Percentiles rank a stretch among this genome's conserved stretches.
phyloP scores from a whole-genome alignment of 2,888 invertebrate genomes.

The Hipparchia sbordonii region DNA sequence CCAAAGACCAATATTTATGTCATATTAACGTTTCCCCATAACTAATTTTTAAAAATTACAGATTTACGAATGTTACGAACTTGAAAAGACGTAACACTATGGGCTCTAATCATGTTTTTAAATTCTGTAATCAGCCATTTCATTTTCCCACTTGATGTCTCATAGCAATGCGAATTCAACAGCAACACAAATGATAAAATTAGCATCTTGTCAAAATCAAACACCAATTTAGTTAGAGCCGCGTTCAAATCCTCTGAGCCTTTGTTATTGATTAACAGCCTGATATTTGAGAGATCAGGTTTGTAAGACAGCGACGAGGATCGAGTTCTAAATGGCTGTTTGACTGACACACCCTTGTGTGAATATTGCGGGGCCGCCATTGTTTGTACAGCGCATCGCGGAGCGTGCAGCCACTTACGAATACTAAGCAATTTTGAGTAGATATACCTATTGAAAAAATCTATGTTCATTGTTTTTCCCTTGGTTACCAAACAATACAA shows the following conservation, averaged over 20 bases:
- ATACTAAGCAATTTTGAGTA: conserved; percentile 37
- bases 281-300: conserved; percentile 52
- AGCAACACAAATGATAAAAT: conserved; percentile 17
- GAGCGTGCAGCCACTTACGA: conserved; percentile 50
- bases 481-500: too few species aligned
- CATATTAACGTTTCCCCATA: too few species aligned
- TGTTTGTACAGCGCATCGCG: conserved; percentile 64
- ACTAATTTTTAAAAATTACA: too few species aligned
- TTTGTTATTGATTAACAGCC: conserved; percentile 43
- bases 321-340: conserved; percentile 68
- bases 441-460: too few species aligned
- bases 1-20: too few species aligned
- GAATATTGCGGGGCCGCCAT: conserved; percentile 53
- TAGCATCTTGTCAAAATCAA: conserved; percentile 20
- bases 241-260: conserved; percentile 38
- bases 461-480: too few species aligned
- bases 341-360: conserved; percentile 77
- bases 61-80: too few species aligned
- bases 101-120: background rate
- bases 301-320: conserved; percentile 65
- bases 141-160: too few species aligned
- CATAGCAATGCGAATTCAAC: background rate
- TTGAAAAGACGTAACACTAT: too few species aligned
- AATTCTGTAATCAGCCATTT: too few species aligned
- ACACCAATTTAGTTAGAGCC: conserved; percentile 30